phyloP scores from a whole-genome alignment of 2,888 invertebrate species.

The Orthosia incerta region DNA sequence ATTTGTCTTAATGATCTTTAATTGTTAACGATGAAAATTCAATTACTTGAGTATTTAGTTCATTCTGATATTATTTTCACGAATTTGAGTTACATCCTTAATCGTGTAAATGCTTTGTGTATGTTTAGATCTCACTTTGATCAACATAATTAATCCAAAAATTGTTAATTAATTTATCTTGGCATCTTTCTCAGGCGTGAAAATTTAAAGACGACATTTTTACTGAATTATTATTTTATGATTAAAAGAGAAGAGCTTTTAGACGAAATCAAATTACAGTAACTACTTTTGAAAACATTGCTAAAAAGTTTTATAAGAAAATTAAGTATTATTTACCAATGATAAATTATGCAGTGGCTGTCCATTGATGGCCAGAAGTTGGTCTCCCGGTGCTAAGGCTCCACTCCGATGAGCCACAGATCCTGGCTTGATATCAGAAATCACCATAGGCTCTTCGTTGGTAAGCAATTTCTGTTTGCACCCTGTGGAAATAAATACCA shows the following conservation, averaged over 20 bases:
- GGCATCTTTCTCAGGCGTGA: slow-evolving; percentile 17
- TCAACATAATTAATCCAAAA: slow-evolving; percentile 39
- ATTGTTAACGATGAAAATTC: slow-evolving; percentile 10
- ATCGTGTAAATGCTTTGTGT: slow-evolving; percentile 2
- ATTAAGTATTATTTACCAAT: slow-evolving; percentile 84
- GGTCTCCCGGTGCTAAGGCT: slow-evolving; percentile 96
- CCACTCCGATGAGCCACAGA: slow-evolving; percentile 97
- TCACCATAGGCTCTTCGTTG: slow-evolving; percentile 94
- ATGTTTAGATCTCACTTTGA: slow-evolving; percentile 33
- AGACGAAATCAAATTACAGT: slow-evolving; percentile 10
- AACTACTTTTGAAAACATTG: too few species aligned
- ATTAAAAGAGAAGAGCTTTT: slow-evolving; percentile 6
- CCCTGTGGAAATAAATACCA: slow-evolving; percentile 72
- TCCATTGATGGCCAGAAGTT: slow-evolving; percentile 96
- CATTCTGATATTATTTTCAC: not conserved
- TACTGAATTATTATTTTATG: slow-evolving; percentile 18
- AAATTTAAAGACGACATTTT: slow-evolving; percentile 36
- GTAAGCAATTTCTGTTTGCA: slow-evolving; percentile 88
- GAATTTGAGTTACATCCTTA: not conserved
- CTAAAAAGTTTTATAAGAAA: too few species aligned
- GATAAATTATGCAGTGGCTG: slow-evolving; percentile 94
- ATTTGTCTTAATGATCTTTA: slow-evolving; percentile 14
- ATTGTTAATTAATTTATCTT: slow-evolving; percentile 31
- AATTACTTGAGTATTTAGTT: not conserved
- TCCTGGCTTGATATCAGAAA: slow-evolving; percentile 97